Base-by-base conservation (phyloP, 2,888 invertebrate genomes). In the Globia sparganii region DNA sequence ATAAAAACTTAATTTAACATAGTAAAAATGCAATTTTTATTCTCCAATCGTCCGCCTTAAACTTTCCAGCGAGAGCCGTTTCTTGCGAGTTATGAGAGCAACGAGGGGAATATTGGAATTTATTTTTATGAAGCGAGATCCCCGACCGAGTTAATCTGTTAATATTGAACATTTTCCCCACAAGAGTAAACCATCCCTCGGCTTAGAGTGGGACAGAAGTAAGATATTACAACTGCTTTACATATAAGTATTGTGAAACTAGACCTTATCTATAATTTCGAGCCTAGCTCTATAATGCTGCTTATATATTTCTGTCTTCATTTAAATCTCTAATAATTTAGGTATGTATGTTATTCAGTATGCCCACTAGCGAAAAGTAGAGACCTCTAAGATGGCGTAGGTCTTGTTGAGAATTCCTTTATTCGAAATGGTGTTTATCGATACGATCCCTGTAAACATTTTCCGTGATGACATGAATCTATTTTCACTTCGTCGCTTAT, bases 21-120 rank as follows among this genome's bases (percentile, higher is more conserved):
- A 91, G 94, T 94, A 94, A 94, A 94, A 94, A 94, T 95, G 94
- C 94, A 94, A 94, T 95, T 95, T 95, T 95, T 94, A 94, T 93
- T 94, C 95, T 93, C 93, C 92, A 92, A 94, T 94, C 94, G 94
- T 94, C 92, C 93, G 92, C 93, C 93, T 94, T 94, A 94, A 94
- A 95, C 93, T 95, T 95, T 94, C 93, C 92, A 93, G 93, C 89
- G 93, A 94, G 93, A 92, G 94, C 91, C 93, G 92, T 94, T 95
- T 93, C 94, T 94, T 94, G 91, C 91, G 92, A 94, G 93, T 95
- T 95, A 95, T 94, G 94, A 94, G 93, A 93, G 94, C 92, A 94
- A 92, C 93, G 94, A 92, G 94, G 93, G 93, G 93, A 93, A 94
- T 94, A 94, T 94, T 94, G 94, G 94, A 94, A 94, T 94, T 94